Percentiles rank a stretch among this genome's conserved stretches.
phyloP scores from a whole-genome alignment of 2,888 invertebrate species.

The Calameuta pallipes region DNA sequence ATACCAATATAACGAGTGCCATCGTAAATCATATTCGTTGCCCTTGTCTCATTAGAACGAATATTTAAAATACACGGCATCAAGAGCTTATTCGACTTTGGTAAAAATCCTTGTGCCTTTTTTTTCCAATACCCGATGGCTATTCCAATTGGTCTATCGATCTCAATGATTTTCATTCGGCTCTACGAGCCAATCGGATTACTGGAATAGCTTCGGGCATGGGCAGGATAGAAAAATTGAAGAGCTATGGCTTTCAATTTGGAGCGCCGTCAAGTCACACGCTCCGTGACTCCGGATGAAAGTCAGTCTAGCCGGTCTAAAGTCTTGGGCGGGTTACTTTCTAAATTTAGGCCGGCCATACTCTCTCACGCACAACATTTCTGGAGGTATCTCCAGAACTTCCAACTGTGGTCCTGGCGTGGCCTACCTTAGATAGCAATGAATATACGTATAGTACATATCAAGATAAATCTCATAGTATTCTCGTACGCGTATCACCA shows the following conservation, averaged over 20 bases:
- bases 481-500: not conserved
- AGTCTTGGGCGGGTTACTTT: conserved; percentile 47
- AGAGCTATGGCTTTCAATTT: conserved; percentile 1
- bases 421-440: too few species aligned
- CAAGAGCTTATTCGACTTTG: not conserved
- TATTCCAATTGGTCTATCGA: not conserved
- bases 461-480: not conserved
- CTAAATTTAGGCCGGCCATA: conserved; percentile 53
- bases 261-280: conserved; percentile 4
- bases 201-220: not conserved
- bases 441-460: too few species aligned
- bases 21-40: not conserved
- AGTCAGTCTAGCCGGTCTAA: conserved; percentile 39
- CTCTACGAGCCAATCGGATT: not conserved
- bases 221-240: not conserved
- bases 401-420: not conserved
- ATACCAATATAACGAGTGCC: not conserved
- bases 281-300: conserved; percentile 26
- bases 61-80: not conserved
- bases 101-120: not conserved
- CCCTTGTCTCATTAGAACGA: not conserved
- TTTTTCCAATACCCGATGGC: not conserved
- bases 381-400: conserved; percentile 21
- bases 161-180: not conserved
- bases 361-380: conserved; percentile 47